Evolutionary conservation across 2,113 vertebrate genomes (phyloP).

Genomic region (Tympanuchus pallidicinctus): DNA sequence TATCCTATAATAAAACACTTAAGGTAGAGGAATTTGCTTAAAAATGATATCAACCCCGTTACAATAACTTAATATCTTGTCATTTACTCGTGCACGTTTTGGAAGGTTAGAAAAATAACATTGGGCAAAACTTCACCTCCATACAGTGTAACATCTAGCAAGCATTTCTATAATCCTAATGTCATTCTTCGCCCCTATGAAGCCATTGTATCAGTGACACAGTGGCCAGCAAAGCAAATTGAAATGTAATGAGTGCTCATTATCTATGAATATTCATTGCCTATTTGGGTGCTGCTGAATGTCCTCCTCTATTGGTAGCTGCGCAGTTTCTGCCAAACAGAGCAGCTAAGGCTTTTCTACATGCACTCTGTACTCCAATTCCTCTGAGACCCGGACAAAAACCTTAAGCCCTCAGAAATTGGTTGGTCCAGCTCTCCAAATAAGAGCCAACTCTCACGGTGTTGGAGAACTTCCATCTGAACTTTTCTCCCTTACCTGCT

Average conservation of each 20-base stretch:
- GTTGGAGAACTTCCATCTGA: neutral
- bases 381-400: constrained; percentile 10
- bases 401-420: constrained; percentile 23
- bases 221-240: constrained; percentile 32
- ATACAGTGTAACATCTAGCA: neutral
- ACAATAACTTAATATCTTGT: neutral
- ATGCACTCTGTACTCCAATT: neutral
- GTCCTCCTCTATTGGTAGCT: neutral
- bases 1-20: neutral
- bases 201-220: neutral
- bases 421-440: neutral
- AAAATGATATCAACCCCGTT: neutral
- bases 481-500: neutral
- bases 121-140: neutral
- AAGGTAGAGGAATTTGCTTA: neutral
- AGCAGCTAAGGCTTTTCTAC: neutral
- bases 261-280: constrained; percentile 25
- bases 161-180: neutral
- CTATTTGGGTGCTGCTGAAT: neutral
- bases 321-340: neutral
- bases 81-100: neutral
- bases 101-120: neutral
- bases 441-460: neutral
- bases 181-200: neutral
- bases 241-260: constrained; percentile 36